phyloP scores from a whole-genome alignment of 2,113 vertebrate species.

The Corythoichthys haematopterus region DNA sequence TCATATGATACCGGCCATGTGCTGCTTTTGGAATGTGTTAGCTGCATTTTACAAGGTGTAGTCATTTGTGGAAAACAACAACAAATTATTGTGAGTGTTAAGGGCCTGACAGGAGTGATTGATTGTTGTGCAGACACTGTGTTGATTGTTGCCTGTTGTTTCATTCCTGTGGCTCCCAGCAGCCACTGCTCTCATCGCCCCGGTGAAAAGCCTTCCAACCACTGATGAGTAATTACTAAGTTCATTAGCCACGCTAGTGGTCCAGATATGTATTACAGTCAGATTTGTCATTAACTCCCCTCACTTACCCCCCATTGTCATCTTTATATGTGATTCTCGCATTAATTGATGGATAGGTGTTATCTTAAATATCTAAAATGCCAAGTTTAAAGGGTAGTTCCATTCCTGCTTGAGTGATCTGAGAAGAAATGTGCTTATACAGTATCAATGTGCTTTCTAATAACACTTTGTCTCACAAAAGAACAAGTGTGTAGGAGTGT shows the following conservation, averaged over 20 bases:
- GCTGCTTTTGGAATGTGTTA: slow-evolving; percentile 70
- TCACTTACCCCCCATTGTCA: slow-evolving; percentile 3
- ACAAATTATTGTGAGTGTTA: slow-evolving; percentile 74
- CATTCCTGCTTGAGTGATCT: neutral
- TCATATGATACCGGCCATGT: slow-evolving; percentile 58
- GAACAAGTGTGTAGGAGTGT: neutral
- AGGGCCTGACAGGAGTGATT: slow-evolving; percentile 83
- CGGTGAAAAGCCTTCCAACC: slow-evolving; percentile 65
- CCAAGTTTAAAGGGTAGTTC: neutral
- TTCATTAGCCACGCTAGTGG: slow-evolving; percentile 68
- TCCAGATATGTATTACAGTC: slow-evolving; percentile 65
- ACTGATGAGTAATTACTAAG: slow-evolving; percentile 81
- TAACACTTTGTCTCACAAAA: neutral
- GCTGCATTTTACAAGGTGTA: slow-evolving; percentile 71
- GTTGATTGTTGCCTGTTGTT: slow-evolving; percentile 79
- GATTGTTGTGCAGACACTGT: slow-evolving; percentile 82
- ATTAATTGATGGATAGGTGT: neutral
- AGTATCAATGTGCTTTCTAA: neutral
- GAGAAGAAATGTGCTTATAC: neutral
- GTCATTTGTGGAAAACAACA: slow-evolving; percentile 77
- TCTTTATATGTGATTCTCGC: neutral
- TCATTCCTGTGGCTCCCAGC: slow-evolving; percentile 72
- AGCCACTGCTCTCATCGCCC: slow-evolving; percentile 71
- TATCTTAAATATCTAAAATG: neutral
- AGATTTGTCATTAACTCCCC: slow-evolving; percentile 45